Evolutionary conservation across 2,797 vertebrate species (phyloP), one percentile per base, ranked within the genome.

Genomic region (Pelobates cultripes): DNA sequence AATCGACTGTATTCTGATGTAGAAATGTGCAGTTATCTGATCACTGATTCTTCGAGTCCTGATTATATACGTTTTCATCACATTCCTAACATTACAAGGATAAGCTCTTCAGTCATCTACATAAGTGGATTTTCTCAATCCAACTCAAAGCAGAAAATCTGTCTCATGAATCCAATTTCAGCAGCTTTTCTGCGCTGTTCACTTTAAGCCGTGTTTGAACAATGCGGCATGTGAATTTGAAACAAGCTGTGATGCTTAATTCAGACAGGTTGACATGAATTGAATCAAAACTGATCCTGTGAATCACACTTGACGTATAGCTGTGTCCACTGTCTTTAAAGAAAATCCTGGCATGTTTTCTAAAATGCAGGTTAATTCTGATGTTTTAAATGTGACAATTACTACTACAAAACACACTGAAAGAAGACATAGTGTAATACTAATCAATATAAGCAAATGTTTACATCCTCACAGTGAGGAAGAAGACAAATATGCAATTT

Each of bases 221-320:
- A 53, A 68, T 77, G 75, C 43, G 28, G 84, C 84, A 73, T 86
- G 41, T 83, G 88, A 89, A 84, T 86, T 85, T 86, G 82, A 91
- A 89, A 85, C 88, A 85, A 81, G 67, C 70, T 86, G 73, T 80
- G 77, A 79, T 85, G 86, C 86, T 89, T 84, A 88, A 0, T 89
- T 90, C 87, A 86, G 86, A 77, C 55, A 76, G 84, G 70, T 84
- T 83, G 83, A 77, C 80, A 77, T 70, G 84, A 72, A 86, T 90
- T 88, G 80, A 91, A 88, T 90, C 88, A 85, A 60, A 83, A 64
- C 28, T 43, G 3, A 42, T 63, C 44, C 57, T 40, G 74, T 13
- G 64, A 51, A 79, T 57, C 81, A 4, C 57, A 66, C 45, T 42
- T 45, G 28, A 64, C 66, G 40, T 55, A 42, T 15, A 55, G 12